Evolutionary conservation across 2,113 vertebrate genomes (phyloP).

Genomic region (Cyprinodon variegatus): DNA sequence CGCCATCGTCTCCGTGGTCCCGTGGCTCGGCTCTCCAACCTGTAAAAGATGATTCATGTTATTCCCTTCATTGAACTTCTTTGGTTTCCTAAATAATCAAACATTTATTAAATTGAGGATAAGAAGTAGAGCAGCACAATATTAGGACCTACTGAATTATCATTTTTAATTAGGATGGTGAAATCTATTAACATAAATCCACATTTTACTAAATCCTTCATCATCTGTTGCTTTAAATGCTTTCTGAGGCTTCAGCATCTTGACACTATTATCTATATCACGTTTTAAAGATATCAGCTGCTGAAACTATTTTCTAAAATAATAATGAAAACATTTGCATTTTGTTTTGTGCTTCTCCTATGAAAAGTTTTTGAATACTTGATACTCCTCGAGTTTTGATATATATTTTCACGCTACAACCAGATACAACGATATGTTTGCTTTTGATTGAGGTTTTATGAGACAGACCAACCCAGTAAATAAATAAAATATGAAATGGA

Average conservation of each 20-base stretch:
- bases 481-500: not conserved
- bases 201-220: not conserved
- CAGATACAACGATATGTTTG: not conserved
- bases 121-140: not conserved
- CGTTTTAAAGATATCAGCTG: not conserved
- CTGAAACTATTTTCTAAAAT: not conserved
- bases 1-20: constrained; percentile 85
- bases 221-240: too few relatives aligned
- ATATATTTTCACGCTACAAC: not conserved
- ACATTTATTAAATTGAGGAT: not conserved
- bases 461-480: not conserved
- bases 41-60: constrained; percentile 42
- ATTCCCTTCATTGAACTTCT: not conserved
- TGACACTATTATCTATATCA: too few relatives aligned
- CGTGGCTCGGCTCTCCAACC: constrained; percentile 88
- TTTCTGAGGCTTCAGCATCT: too few relatives aligned
- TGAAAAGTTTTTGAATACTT: not conserved
- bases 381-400: not conserved
- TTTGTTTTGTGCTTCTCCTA: not conserved
- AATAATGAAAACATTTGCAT: not conserved
- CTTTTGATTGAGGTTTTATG: not conserved
- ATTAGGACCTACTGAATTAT: not conserved
- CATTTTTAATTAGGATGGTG: not conserved
- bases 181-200: not conserved
- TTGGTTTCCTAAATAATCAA: not conserved